Base-by-base conservation (phyloP, 2,888 invertebrate species). In the Dicranocentrus wangi region DNA sequence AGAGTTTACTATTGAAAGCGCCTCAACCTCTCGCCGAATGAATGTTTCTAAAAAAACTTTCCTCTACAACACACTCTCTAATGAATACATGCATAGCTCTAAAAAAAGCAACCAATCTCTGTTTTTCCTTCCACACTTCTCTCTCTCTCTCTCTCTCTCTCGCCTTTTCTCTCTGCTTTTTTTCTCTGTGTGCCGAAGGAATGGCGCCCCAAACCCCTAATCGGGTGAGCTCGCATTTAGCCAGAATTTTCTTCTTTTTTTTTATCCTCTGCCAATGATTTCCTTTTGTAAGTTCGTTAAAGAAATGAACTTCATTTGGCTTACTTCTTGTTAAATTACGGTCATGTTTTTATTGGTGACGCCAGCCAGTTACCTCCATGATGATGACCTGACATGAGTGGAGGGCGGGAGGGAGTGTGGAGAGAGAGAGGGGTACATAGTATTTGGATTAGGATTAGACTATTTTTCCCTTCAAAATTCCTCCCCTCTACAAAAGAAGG, bases 1-100 rank as follows among this genome's bases (percentile, higher is more conserved):
- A n/a, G 79, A 80, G 68, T 72, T 72, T 66, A 68, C 79, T 72
- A 79, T 72, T 79, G 71, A 79, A 79, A 79, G 71, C 42, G 79
- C 71, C 71, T 79, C 71, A 79, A 55, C 79, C n/a, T n/a, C n/a
- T n/a, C n/a, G n/a, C n/a, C n/a, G n/a, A n/a, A 53, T 58, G 72
- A 78, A 71, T 72, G 71, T 79, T 65, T 71, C 79, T 71, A 79
- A 80, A n/a, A n/a, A 79, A 78, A 79, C 79, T 79, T n/a, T 71
- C 66, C 73, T 68, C 80, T 66, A 80, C 68, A n/a, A n/a, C n/a
- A n/a, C n/a, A n/a, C n/a, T n/a, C n/a, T 61, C 66, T 73, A 80
- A 80, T 75, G 80, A 75, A 75, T 81, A 72, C 73, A 73, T 73
- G 69, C 32, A 73, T 73, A 81, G 70, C n/a, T n/a, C n/a, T n/a